These are phyloP conservation scores for Choloepus hoffmanni DNA, from an alignment of 2,113 vertebrate species.

Conservation along the genomic window DNA sequence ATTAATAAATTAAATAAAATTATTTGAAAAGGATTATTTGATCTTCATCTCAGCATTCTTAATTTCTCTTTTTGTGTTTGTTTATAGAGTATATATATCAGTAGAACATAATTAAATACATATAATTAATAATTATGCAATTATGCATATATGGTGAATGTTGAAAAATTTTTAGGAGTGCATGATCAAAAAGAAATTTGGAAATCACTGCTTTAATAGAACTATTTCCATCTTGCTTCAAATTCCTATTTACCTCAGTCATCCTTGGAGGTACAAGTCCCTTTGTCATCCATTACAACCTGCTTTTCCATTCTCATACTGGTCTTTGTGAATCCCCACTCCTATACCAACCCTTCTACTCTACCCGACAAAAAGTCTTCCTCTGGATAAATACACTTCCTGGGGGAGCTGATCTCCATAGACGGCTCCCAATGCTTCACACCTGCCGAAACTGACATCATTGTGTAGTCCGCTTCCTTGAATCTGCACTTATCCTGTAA, in stretches of 20 bases:
- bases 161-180: background rate
- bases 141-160: background rate
- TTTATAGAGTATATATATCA: background rate
- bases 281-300: background rate
- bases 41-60: background rate
- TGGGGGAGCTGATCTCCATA: background rate
- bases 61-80: constrained; percentile 34
- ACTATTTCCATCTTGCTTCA: background rate
- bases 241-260: background rate
- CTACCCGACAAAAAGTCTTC: background rate
- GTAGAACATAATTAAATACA: constrained; percentile 27
- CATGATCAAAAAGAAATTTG: constrained; percentile 17
- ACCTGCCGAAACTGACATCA: background rate
- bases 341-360: background rate
- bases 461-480: background rate
- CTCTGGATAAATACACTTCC: background rate
- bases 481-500: background rate
- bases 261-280: background rate
- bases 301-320: background rate
- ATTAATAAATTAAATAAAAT: constrained; percentile 40
- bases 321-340: background rate
- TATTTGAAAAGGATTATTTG: constrained; percentile 15
- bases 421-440: background rate
- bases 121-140: constrained; percentile 44
- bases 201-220: background rate